Conservation (phyloP, 2,113 vertebrate species). For the Petroica traversi region DNA sequence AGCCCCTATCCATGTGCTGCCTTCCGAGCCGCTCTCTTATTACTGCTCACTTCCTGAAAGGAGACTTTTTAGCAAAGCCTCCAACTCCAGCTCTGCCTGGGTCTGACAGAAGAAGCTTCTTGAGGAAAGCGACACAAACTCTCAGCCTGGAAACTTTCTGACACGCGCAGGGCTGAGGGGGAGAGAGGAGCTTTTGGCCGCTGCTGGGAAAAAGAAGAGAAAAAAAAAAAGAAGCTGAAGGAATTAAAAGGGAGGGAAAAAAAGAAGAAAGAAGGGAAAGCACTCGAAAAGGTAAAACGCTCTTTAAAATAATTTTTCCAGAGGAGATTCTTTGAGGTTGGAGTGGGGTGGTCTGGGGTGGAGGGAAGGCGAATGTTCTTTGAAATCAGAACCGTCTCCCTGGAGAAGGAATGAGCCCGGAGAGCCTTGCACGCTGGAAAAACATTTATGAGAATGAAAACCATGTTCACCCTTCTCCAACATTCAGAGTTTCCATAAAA, state of each 20-base stretch:
- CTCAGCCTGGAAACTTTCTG: constrained; percentile 58
- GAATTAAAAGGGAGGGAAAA: neutral
- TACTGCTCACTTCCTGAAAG: constrained; percentile 74
- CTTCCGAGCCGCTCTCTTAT: constrained; percentile 60
- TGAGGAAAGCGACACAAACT: constrained; percentile 45
- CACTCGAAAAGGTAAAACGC: constrained; percentile 52
- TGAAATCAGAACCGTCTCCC: constrained; percentile 50
- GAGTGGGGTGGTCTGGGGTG: constrained; percentile 25
- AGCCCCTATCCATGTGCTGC: constrained; percentile 63
- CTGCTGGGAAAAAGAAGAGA: neutral
- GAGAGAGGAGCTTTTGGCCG: constrained; percentile 27
- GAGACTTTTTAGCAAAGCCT: constrained; percentile 53
- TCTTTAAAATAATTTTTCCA: constrained; percentile 30
- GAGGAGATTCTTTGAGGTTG: neutral
- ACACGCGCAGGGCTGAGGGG: neutral
- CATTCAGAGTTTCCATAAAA: constrained; percentile 71
- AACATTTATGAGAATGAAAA: constrained; percentile 64
- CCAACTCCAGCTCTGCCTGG: constrained; percentile 4
- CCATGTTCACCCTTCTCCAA: constrained; percentile 53
- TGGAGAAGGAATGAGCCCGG: constrained; percentile 43
- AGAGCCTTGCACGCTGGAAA: constrained; percentile 36
- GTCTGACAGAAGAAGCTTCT: constrained; percentile 59
- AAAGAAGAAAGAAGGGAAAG: constrained; percentile 26
- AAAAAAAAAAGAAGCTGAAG: neutral
- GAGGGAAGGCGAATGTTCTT: constrained; percentile 37